Conservation (phyloP, 2,888 invertebrate species). For the Pogonocherus hispidulus region DNA sequence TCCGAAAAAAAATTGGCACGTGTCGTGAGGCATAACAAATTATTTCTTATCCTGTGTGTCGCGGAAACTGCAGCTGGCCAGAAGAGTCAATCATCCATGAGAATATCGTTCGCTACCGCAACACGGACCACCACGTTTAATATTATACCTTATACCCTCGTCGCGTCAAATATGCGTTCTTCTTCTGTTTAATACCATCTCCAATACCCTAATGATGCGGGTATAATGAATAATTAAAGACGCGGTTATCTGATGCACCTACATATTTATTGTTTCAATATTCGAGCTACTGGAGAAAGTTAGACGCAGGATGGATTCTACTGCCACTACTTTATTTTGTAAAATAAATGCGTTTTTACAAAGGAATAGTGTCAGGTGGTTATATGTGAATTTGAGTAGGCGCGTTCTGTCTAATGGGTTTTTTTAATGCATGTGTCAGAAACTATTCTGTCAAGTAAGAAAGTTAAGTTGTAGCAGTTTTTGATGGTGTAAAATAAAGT, state of each 20-base stretch:
- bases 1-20: slow-evolving; percentile 25
- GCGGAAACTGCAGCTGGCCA: slow-evolving; percentile 20
- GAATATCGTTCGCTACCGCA: slow-evolving; percentile 20
- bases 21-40: slow-evolving; percentile 15
- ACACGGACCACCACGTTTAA: background rate
- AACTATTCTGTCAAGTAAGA: no score
- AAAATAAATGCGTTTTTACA: no score
- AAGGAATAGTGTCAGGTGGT: no score
- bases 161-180: slow-evolving; percentile 13
- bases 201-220: slow-evolving; percentile 12
- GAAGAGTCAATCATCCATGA: slow-evolving; percentile 32
- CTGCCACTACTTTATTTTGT: no score
- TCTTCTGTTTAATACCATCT: background rate
- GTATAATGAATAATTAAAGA: slow-evolving; percentile 5
- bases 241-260: background rate
- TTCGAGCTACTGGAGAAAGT: slow-evolving; percentile 9
- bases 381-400: no score
- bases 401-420: no score
- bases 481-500: no score
- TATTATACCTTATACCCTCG: slow-evolving; percentile 7
- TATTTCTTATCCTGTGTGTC: slow-evolving; percentile 8
- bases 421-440: no score
- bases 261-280: slow-evolving; percentile 14
- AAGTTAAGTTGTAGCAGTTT: no score
- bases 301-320: no score